Evolutionary conservation across 2,888 invertebrate species (phyloP), one percentile per base, ranked within the genome.

Genomic region (Chalcosyrphus nemorum): DNA sequence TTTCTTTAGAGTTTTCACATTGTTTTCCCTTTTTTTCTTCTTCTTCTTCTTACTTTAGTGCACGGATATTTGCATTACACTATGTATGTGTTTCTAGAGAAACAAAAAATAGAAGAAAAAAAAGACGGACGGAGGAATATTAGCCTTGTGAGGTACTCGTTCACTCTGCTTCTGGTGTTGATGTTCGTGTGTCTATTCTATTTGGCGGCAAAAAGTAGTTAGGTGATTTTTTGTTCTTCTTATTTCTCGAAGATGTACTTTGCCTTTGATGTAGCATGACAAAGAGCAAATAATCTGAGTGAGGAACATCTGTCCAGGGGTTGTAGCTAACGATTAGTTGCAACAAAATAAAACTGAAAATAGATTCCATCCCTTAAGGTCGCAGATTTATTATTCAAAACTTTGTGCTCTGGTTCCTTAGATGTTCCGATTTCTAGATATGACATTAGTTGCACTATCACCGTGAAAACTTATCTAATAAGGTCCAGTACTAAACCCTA

Each of bases 171-270:
- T 29, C 47, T 71, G 47, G 56, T 78, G 77, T 77, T 78, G 63
- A 71, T 63, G 71, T 63, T 77, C 61, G 59, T 70, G 70, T 70
- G n/a, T n/a, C n/a, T n/a, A n/a, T n/a, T n/a, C 68, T 59, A 15
- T 76, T 68, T 76, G 56, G 57, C 38, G 68, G 68, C 41, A 59
- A 68, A 59, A 35, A 52, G 59, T 32, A 32, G 9, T 32, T 66
- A 54, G 15, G 35, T 63, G 56, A 27, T 45, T 32, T 13, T 19
- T 45, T n/a, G n/a, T n/a, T n/a, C n/a, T n/a, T n/a, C n/a, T n/a
- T n/a, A n/a, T 43, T 43, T 5, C 5, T 6, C 9, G 3, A 38
- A 35, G 13, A 13, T 1, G 11, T 19, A 2, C 11, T 17, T 32
- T 15, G 7, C 15, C 21, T 15, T 41, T 59, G 24, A 43, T 9